Conservation (phyloP, 2,113 vertebrate species). For the Potamarius usumacintae region DNA sequence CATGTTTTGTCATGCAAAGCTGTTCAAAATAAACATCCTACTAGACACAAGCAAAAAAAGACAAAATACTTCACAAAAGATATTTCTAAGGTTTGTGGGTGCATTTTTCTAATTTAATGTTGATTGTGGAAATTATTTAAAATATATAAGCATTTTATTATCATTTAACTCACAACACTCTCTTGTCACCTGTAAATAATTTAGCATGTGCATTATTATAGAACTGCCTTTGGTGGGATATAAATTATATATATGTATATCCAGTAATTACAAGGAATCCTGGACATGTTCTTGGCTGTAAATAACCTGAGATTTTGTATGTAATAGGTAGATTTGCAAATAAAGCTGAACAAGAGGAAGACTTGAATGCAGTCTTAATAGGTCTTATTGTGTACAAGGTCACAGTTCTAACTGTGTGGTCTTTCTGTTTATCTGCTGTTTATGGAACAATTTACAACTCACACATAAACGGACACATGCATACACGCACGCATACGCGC, state of each 20-base stretch:
- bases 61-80: neutral
- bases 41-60: neutral
- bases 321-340: slow-evolving; percentile 8
- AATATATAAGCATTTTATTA: neutral
- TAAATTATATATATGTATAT: neutral
- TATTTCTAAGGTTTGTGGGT: neutral
- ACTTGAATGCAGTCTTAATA: neutral
- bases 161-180: neutral
- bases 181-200: slow-evolving; percentile 10
- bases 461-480: neutral
- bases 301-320: neutral
- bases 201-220: neutral
- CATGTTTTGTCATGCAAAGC: neutral
- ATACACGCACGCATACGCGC: neutral
- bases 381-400: no score
- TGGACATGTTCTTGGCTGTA: neutral
- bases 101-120: neutral
- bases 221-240: neutral
- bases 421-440: slow-evolving; percentile 23
- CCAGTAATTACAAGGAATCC: neutral
- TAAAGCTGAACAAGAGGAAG: neutral
- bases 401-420: slow-evolving; percentile 14
- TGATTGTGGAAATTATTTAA: neutral
- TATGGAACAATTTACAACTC: neutral
- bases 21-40: neutral